phyloP scores from a whole-genome alignment of 2,797 vertebrate genomes.

The Pangasius mekongensis region DNA sequence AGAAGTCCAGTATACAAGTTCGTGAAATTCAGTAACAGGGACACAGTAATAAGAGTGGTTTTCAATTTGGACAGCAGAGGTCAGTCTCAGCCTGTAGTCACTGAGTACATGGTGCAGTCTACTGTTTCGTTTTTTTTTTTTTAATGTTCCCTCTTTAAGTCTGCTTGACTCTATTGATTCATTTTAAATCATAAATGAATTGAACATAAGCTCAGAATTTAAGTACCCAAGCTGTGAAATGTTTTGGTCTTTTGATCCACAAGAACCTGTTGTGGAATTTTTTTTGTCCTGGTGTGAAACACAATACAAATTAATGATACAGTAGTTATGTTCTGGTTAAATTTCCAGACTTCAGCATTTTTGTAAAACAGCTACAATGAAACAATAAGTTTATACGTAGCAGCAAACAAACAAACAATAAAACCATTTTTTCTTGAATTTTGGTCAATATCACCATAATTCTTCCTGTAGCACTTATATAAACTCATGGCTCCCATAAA shows the following conservation, averaged over 20 bases:
- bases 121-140: background rate
- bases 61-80: constrained; percentile 6
- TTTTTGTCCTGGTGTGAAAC: background rate
- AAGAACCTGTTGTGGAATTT: background rate
- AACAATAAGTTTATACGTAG: background rate
- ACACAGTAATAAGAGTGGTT: background rate
- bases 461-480: background rate
- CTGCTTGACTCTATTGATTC: background rate
- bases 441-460: background rate
- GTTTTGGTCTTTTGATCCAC: background rate
- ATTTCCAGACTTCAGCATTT: background rate
- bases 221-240: background rate
- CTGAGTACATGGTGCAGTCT: background rate
- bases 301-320: background rate
- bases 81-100: background rate
- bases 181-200: background rate
- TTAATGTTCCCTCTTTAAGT: background rate
- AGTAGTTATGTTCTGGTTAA: background rate
- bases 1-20: background rate
- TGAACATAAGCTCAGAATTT: background rate
- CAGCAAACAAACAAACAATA: background rate
- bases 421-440: background rate
- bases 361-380: background rate
- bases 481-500: background rate
- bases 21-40: background rate